Percentiles rank a stretch among this genome's conserved stretches.
Conservation (phyloP, 53 echinoderm and acorn worm species). For the Echinarachnius parma region DNA sequence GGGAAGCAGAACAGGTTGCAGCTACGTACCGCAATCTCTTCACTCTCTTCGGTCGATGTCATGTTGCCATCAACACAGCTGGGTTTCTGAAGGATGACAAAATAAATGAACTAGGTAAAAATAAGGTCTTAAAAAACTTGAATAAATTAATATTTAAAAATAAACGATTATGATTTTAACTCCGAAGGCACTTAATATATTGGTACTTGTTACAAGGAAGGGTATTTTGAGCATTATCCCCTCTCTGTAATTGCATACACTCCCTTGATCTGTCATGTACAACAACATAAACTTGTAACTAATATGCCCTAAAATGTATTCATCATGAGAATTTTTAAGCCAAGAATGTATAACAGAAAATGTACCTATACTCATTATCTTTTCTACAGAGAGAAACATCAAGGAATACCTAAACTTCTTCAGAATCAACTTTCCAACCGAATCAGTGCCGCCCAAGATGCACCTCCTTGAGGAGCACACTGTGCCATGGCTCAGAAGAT, state of each 20-base stretch:
- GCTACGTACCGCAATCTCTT: neutral
- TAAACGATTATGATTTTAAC: neutral
- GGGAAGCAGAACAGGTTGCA: conserved; percentile 3
- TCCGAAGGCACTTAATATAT: neutral
- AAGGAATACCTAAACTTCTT: too few relatives aligned
- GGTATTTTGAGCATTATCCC: neutral
- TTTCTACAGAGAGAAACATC: neutral
- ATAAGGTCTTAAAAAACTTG: conserved; percentile 1
- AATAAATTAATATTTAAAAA: neutral
- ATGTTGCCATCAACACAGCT: neutral
- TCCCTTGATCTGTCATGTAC: neutral
- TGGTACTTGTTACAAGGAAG: neutral
- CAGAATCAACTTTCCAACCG: too few relatives aligned
- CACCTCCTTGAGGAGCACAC: conserved; percentile 12
- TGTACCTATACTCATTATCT: neutral
- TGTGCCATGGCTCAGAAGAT: neutral
- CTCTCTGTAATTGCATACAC: neutral
- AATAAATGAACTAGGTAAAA: conserved; percentile 18
- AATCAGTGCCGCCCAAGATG: conserved; percentile 15
- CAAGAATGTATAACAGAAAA: neutral
- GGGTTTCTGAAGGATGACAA: conserved; percentile 11
- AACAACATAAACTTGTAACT: too few relatives aligned
- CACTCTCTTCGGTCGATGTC: conserved; percentile 6
- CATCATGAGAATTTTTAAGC: too few relatives aligned
- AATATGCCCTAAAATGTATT: too few relatives aligned